Evolutionary conservation across 1,140 invertebrate species (phyloP).

Genomic region (Melanaphis sacchari): DNA sequence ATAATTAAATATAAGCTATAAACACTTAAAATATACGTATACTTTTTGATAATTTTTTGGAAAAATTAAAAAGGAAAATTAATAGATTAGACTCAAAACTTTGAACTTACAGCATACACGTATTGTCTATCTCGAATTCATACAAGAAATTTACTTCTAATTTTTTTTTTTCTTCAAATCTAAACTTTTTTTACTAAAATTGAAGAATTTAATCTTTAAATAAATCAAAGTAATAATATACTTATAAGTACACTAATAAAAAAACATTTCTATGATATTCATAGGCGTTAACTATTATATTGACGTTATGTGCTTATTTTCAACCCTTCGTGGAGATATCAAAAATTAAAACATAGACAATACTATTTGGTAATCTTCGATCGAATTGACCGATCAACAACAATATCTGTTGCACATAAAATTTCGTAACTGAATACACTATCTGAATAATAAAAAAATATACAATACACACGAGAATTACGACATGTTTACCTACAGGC

Average conservation of each 20-base stretch:
- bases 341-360: not conserved
- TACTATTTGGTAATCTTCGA: not conserved
- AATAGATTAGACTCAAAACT: not conserved
- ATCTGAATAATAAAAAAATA: not conserved
- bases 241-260: no score
- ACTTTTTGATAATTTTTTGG: not conserved
- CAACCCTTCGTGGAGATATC: not conserved
- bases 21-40: not conserved
- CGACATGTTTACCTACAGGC: not conserved
- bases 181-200: not conserved
- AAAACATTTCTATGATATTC: no score
- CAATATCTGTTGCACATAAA: not conserved
- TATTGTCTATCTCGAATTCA: not conserved
- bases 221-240: no score
- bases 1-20: not conserved
- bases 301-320: not conserved
- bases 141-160: not conserved
- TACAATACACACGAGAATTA: not conserved
- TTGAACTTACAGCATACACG: not conserved
- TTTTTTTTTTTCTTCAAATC: not conserved
- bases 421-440: not conserved
- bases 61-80: not conserved
- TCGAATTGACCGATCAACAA: not conserved
- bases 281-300: not conserved
- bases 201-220: not conserved